Evolutionary conservation across 2,797 vertebrate genomes (phyloP).

Genomic region (Pseudocheirus occidentalis): DNA sequence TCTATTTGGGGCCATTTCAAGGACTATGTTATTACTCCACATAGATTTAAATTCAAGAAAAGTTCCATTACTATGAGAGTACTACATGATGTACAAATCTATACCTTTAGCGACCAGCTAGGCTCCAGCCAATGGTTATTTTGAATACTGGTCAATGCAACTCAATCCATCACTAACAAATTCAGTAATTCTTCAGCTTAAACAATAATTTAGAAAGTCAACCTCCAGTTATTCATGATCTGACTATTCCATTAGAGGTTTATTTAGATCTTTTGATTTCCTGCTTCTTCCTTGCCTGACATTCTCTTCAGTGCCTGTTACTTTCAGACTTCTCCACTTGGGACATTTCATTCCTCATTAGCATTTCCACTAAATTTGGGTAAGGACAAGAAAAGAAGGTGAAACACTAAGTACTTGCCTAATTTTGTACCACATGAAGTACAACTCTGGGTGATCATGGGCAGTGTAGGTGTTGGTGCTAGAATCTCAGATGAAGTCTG

Average conservation of each 20-base stretch:
- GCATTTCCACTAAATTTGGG: not conserved
- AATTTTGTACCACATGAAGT: not conserved
- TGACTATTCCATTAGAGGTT: not conserved
- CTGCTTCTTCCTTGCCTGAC: not conserved
- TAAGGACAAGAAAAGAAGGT: not conserved
- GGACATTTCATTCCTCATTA: not conserved
- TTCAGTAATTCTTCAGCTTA: not conserved
- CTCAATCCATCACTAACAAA: constrained; percentile 11
- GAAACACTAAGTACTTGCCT: not conserved
- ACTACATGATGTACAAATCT: not conserved
- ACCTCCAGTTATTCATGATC: not conserved
- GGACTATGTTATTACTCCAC: not conserved
- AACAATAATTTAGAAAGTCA: not conserved
- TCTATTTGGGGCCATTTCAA: constrained; percentile 3
- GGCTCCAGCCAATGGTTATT: not conserved
- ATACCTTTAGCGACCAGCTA: not conserved
- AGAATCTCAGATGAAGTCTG: not conserved
- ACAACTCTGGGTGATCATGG: not conserved
- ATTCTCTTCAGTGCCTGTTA: not conserved
- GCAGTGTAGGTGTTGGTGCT: not conserved
- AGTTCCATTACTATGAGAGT: not conserved
- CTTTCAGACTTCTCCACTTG: not conserved
- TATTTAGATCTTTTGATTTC: not conserved
- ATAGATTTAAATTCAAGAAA: not conserved
- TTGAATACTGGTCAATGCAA: not conserved